Evolutionary conservation across 2,888 invertebrate genomes (phyloP).

Genomic region (Catocala fraxini): DNA sequence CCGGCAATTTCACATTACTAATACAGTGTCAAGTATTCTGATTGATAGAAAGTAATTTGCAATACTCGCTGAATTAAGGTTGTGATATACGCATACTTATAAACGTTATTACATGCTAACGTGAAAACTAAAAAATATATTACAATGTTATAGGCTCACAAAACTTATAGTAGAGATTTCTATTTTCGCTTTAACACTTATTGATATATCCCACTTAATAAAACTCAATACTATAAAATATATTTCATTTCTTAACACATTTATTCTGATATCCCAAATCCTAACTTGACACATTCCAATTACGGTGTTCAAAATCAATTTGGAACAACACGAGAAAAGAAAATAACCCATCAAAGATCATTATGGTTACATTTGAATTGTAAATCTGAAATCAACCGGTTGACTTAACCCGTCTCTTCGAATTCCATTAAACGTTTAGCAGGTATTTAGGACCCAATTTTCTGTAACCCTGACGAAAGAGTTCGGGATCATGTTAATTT

Average conservation of each 20-base stretch:
- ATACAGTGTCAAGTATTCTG: no score
- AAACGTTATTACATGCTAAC: no score
- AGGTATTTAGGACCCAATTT: conserved; percentile 34
- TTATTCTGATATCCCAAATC: neutral
- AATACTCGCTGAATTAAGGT: no score
- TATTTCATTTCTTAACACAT: neutral
- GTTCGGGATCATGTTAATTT: conserved; percentile 26
- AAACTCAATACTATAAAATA: no score
- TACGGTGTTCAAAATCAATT: conserved; percentile 23
- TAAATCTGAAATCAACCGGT: conserved; percentile 48
- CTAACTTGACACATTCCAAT: conserved; percentile 4
- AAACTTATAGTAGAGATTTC: no score
- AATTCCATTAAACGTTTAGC: conserved; percentile 38
- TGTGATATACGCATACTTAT: no score
- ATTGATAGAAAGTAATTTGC: no score
- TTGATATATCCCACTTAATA: no score
- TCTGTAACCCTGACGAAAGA: conserved; percentile 28
- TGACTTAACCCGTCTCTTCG: conserved; percentile 31
- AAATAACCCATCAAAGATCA: conserved; percentile 36
- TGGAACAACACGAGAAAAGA: conserved; percentile 15
- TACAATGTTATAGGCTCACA: no score
- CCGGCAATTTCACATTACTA: no score
- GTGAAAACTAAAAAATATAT: no score
- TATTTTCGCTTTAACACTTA: no score
- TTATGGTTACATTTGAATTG: conserved; percentile 55